phyloP scores from a whole-genome alignment of 2,113 vertebrate species.

The Bombycilla garrulus region DNA sequence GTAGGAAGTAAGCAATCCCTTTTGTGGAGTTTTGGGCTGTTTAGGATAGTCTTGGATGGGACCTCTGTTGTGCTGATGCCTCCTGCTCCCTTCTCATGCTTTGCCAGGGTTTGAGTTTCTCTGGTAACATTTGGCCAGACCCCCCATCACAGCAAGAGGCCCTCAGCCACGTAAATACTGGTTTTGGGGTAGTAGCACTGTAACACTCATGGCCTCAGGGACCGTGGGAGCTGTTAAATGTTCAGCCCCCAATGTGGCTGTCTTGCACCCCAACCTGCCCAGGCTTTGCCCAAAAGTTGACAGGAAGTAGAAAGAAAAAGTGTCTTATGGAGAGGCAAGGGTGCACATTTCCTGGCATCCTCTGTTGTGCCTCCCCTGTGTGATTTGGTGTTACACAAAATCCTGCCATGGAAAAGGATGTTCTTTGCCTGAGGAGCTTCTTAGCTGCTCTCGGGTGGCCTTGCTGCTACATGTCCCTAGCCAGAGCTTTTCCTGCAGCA shows the following conservation, averaged over 20 bases:
- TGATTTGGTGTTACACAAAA: background rate
- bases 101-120: background rate
- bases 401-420: background rate
- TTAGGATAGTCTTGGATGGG: background rate
- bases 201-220: rapidly evolving
- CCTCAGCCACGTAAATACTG: background rate
- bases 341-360: background rate
- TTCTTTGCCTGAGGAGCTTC: background rate
- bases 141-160: background rate
- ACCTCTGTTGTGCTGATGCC: background rate
- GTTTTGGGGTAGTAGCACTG: background rate
- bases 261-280: background rate
- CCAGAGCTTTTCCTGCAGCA: background rate
- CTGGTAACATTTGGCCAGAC: background rate
- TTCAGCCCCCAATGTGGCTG: rapidly evolving
- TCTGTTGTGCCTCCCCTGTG: background rate
- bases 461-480: background rate
- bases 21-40: background rate
- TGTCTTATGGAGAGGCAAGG: background rate
- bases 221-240: background rate
- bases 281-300: background rate
- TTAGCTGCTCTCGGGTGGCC: background rate
- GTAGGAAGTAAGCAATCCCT: background rate
- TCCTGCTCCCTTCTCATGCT: background rate
- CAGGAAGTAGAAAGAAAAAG: background rate